phyloP scores from a whole-genome alignment of 2,113 vertebrate genomes.

The Copsychus sechellarum region DNA sequence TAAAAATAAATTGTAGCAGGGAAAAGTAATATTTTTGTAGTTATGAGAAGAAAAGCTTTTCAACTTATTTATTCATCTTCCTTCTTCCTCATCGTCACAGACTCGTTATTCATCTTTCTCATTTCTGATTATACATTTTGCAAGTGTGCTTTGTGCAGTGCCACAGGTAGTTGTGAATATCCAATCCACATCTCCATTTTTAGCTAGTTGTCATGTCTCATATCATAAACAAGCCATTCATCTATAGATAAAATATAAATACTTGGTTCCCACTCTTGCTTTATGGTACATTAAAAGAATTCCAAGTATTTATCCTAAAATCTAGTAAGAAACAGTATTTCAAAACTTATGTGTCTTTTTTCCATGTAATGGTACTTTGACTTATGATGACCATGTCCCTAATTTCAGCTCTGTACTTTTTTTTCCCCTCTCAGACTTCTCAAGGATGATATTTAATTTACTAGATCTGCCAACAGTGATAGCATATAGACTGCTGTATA shows the following conservation, averaged over 20 bases:
- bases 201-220: neutral
- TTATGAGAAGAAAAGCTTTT: neutral
- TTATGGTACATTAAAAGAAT: neutral
- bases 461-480: slow-evolving; percentile 23
- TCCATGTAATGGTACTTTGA: neutral
- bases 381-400: neutral
- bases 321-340: neutral
- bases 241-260: neutral
- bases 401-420: neutral
- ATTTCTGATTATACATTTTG: neutral
- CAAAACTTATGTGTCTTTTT: neutral
- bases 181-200: neutral
- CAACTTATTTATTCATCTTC: neutral
- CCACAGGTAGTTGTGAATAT: neutral
- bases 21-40: neutral
- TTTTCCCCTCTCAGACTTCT: slow-evolving; percentile 11
- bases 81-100: neutral
- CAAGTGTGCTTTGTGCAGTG: neutral
- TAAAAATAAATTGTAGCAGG: neutral
- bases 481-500: neutral
- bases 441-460: slow-evolving; percentile 25
- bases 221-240: neutral
- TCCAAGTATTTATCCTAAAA: neutral
- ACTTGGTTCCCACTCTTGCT: neutral
- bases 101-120: neutral